Conservation (phyloP, 2,797 vertebrate genomes). For the Prionace glauca region DNA sequence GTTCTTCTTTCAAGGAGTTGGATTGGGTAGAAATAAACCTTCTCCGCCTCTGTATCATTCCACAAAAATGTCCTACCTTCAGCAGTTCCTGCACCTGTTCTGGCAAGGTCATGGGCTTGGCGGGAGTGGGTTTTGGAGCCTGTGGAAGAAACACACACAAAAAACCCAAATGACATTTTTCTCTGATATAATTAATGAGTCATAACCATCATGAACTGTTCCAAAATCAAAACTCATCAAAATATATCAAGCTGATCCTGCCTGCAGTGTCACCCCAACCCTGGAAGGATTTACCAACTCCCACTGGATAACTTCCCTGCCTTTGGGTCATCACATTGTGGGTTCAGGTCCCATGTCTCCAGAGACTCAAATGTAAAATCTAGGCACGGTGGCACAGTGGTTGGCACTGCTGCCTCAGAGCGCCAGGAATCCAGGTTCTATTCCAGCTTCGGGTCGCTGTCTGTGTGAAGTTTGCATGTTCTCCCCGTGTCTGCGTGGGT, state of each 20-base stretch:
- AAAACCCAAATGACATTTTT: background rate
- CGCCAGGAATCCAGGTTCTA: no score
- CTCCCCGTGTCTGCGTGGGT: no score
- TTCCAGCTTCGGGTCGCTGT: no score
- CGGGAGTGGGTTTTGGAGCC: slow-evolving; percentile 49
- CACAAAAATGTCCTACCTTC: slow-evolving; percentile 35
- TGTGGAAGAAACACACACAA: slow-evolving; percentile 40
- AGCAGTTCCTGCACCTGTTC: slow-evolving; percentile 70
- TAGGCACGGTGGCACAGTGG: background rate
- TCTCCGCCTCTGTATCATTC: no score
- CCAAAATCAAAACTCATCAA: background rate
- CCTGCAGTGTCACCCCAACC: background rate
- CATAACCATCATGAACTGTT: background rate
- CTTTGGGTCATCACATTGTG: background rate
- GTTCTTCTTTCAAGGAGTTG: background rate
- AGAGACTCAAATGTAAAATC: background rate
- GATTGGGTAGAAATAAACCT: no score
- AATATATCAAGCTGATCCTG: background rate
- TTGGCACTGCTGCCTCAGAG: no score
- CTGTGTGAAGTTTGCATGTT: no score
- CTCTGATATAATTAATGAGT: no score
- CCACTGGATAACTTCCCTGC: background rate
- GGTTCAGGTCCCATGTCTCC: background rate
- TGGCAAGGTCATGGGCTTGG: slow-evolving; percentile 54
- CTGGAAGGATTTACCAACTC: background rate